Conservation (phyloP, 2,888 invertebrate genomes). For the Teinopalpus imperialis region DNA sequence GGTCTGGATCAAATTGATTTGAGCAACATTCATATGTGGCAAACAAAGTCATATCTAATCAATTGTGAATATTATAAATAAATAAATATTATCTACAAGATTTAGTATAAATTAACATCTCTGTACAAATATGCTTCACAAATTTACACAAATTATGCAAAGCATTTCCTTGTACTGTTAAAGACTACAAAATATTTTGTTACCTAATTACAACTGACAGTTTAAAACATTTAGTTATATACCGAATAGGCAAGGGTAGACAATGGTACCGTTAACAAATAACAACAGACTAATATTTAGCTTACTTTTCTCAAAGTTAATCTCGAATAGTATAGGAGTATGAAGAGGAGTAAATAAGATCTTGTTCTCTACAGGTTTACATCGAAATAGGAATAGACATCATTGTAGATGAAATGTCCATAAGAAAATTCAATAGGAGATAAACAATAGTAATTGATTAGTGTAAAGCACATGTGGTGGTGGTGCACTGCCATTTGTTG, state of each 20-base stretch:
- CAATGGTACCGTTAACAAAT: background rate
- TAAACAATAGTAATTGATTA: too few species aligned
- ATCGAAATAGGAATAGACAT: too few species aligned
- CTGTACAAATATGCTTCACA: constrained; percentile 12
- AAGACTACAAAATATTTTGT: background rate
- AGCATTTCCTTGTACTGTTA: constrained; percentile 15
- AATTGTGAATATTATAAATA: constrained; percentile 5
- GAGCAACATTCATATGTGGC: background rate
- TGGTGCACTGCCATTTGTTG: constrained; percentile 6
- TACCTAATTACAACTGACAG: constrained; percentile 6
- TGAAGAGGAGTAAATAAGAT: too few species aligned
- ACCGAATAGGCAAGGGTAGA: background rate
- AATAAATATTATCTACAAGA: background rate
- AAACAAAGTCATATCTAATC: background rate
- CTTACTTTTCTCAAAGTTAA: too few species aligned
- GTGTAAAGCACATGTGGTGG: background rate
- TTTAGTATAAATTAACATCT: constrained; percentile 8
- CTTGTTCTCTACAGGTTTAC: too few species aligned
- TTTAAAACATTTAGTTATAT: background rate
- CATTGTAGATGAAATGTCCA: too few species aligned
- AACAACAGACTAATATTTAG: too few species aligned
- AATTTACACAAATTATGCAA: constrained; percentile 12
- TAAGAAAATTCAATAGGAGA: too few species aligned
- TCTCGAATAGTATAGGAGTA: too few species aligned
- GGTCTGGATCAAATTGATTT: constrained; percentile 2